Evolutionary conservation across 92 coral and sea anemone genomes (phyloP).

Genomic region (Plumapathes pennacea): DNA sequence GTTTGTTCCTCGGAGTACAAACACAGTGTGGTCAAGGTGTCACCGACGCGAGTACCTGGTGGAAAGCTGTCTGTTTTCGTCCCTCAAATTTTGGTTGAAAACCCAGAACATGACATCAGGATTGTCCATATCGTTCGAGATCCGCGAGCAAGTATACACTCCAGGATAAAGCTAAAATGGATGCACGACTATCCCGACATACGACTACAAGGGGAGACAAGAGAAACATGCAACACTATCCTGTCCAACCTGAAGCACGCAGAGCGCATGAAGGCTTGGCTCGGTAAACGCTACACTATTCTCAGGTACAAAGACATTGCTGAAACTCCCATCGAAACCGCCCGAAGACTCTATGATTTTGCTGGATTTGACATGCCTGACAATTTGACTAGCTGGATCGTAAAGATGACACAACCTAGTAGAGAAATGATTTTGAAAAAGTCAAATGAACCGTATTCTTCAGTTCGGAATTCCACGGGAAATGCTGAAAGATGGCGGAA

Average conservation of each 20-base stretch:
- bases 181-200: conserved; percentile 32
- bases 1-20: conserved; percentile 30
- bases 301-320: conserved; percentile 47
- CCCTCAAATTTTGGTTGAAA: conserved; percentile 37
- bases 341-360: conserved; percentile 27
- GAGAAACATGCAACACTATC: conserved; percentile 15
- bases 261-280: not conserved
- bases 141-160: conserved; percentile 46
- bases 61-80: conserved; percentile 21
- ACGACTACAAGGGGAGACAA: not conserved
- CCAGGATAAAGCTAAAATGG: conserved; percentile 36
- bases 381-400: conserved; percentile 23
- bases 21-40: conserved; percentile 51
- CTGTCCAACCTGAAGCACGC: conserved; percentile 10
- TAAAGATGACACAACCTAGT: conserved; percentile 32
- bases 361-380: conserved; percentile 41
- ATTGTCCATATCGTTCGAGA: conserved; percentile 45
- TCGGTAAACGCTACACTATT: conserved; percentile 16
- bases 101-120: conserved; percentile 22
- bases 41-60: conserved; percentile 26
- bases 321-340: conserved; percentile 31
- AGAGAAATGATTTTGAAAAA: conserved; percentile 1
- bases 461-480: conserved; percentile 41
- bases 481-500: conserved; percentile 52
- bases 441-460: conserved; percentile 18